Evolutionary conservation across 2,888 invertebrate species (phyloP), one percentile per base, ranked within the genome.

Genomic region (Cheilosia impressa): DNA sequence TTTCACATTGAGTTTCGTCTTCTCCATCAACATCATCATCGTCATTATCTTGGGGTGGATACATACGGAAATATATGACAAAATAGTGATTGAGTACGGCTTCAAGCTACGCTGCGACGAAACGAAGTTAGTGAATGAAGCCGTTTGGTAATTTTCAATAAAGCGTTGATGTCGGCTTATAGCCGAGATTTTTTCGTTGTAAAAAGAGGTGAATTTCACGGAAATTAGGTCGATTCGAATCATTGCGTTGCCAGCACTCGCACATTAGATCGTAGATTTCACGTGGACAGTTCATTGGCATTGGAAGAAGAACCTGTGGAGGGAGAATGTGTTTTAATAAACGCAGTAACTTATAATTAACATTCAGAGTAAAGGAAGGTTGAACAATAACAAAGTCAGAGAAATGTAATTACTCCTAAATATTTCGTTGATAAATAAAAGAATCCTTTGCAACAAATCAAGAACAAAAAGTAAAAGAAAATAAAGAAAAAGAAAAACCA

Each of bases 221-320:
- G 92, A 97, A 97, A 89, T 95, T 95, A 57, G 97, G 97, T 76
- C 97, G 93, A 91, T 95, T 95, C 50, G 94, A 93, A 89, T 96
- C 96, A 90, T 95, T 95, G 68, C 96, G 93, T 90, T 96, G 96
- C 97, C 97, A 97, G 91, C 97, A 97, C 90, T 97, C 97, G 89
- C 95, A 94, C 96, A 97, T 96, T 90, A 97, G 93, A 91, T 97
- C 96, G 92, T 95, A 97, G 89, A 97, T 96, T 92, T 97, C 97
- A 90, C 96, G 95, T 38, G 96, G 96, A 91, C 96, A 96, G 92
- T 95, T 95, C 89, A 95, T 93, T 79, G 97, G 96, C 90, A 95
- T 94, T 63, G 95, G 94, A 78, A 96, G 93, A 71, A 94, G 90
- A 89, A 93, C 91, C 94, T 94, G 89, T 13, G 13, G 13, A 38